Percentiles rank a stretch among this genome's conserved stretches.
phyloP scores from a whole-genome alignment of 1,140 invertebrate species.

The Heliconius nattereri region DNA sequence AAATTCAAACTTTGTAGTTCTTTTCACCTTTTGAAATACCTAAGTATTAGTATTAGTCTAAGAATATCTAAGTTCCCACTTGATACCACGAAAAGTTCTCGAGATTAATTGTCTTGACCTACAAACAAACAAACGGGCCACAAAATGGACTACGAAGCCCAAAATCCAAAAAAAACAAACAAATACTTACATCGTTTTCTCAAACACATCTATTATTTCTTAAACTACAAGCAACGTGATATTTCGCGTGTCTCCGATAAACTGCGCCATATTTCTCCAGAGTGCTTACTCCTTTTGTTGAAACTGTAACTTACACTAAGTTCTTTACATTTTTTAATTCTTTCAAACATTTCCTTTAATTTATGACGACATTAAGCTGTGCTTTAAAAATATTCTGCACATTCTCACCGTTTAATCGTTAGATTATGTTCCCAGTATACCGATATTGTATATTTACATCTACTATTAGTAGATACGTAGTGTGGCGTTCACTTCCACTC shows the following conservation, averaged over 20 bases:
- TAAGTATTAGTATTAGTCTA: no score
- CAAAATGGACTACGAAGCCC: no score
- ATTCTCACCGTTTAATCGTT: background rate
- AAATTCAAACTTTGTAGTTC: background rate
- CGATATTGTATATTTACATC: no score
- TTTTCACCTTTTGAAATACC: no score
- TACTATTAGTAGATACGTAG: no score
- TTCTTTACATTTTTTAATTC: slow-evolving; percentile 12
- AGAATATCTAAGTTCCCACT: no score
- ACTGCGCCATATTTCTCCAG: background rate
- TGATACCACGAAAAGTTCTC: no score
- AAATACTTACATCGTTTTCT: background rate
- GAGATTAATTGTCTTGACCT: no score
- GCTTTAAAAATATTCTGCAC: slow-evolving; percentile 5
- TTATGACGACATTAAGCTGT: slow-evolving; percentile 2
- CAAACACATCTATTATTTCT: background rate
- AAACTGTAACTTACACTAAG: slow-evolving; percentile 5
- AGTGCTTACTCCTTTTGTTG: slow-evolving; percentile 10
- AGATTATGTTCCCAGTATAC: background rate
- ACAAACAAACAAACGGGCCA: no score
- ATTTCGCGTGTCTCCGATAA: slow-evolving; percentile 12
- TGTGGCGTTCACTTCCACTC: no score
- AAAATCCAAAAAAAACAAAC: background rate
- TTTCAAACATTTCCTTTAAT: slow-evolving; percentile 11
- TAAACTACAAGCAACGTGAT: background rate